These are phyloP conservation scores for Crypturellus tataupa DNA, from an alignment of 2,797 vertebrate species.

Conservation along the genomic window DNA sequence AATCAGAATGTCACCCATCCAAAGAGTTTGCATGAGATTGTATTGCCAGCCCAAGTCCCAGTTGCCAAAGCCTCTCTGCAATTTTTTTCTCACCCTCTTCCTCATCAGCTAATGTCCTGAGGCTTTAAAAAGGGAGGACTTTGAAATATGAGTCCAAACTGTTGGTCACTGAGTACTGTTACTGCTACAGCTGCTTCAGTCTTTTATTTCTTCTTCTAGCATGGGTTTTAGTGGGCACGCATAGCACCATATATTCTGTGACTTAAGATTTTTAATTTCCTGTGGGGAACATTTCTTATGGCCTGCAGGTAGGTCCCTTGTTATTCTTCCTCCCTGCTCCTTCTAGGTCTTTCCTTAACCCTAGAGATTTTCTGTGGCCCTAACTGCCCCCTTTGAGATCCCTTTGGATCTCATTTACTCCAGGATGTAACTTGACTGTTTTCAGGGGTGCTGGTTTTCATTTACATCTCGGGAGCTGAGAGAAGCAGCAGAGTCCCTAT, in stretches of 20 bases:
- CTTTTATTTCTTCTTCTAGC: slow-evolving; percentile 53
- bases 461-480: neutral
- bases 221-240: slow-evolving; percentile 49
- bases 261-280: slow-evolving; percentile 64
- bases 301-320: slow-evolving; percentile 46
- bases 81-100: neutral
- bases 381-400: neutral
- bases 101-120: neutral
- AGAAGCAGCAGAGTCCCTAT: neutral
- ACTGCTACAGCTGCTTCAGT: neutral
- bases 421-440: neutral
- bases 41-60: neutral
- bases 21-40: neutral
- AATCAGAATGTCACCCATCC: neutral
- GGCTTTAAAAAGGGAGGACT: neutral
- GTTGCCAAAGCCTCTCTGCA: neutral
- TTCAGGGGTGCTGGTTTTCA: neutral
- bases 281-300: slow-evolving; percentile 49
- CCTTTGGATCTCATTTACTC: slow-evolving; percentile 10
- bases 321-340: neutral
- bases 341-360: neutral
- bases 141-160: slow-evolving; percentile 15
- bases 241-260: neutral
- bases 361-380: slow-evolving; percentile 9
- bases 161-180: neutral